Evolutionary conservation across 2,888 invertebrate species (phyloP), one percentile per base, ranked within the genome.

Genomic region (Ectemnius continuus): DNA sequence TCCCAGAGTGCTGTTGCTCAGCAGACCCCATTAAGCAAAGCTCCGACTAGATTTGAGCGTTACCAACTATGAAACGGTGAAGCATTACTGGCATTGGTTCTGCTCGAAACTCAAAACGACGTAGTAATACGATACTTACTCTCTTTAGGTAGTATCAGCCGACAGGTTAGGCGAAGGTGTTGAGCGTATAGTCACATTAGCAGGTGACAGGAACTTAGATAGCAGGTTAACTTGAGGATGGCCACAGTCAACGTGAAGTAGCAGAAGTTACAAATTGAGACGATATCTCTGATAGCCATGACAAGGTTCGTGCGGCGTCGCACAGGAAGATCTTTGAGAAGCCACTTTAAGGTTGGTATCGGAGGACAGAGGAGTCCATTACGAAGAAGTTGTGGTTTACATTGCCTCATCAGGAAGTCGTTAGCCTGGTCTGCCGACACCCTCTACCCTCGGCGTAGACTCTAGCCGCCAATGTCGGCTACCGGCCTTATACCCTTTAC

Each of bases 401-500:
- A 78, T 85, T 82, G 88, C 85, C 90, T 90, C 89, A 88, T 90
- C 89, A 89, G 87, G 89, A 89, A 89, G 90, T 90, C 90, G 88
- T 90, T 89, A 90, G 88, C 84, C 82, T 79, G 78, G 81, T 78
- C 82, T 85, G 73, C 78, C 78, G 79, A 83, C 77, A 79, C 75
- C 73, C 76, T 63, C 75, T 69, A 61, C 72, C 71, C 78, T 70
- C 60, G 67, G 60, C 69, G 18, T 58, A 61, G 70, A 67, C 63
- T 46, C 67, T 58, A 11, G 60, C 70, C 67, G 62, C 62, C 26
- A 69, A 68, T 52, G 62, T 59, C 68, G 62, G 36, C 47, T 61
- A 64, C 58, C 36, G 36, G 36, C 75, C 70, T 70, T 64, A 48
- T 68, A 73, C 70, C 80, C 68, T 73, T 81, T 72, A 74, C 71